phyloP scores from a whole-genome alignment of 2,888 invertebrate genomes.

The Cerceris rybyensis region DNA sequence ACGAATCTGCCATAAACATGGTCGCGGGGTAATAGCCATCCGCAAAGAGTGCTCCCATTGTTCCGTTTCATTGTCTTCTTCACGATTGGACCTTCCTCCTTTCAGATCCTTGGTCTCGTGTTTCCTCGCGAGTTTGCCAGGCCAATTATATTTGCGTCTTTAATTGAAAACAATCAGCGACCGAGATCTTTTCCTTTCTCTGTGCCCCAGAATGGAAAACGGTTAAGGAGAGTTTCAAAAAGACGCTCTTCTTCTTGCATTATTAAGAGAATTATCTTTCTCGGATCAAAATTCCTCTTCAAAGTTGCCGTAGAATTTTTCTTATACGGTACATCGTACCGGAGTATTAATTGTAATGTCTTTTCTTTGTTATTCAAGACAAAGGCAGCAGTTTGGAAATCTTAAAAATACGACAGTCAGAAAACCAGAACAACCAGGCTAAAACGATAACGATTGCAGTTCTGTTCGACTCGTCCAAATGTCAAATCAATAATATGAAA shows the following conservation, averaged over 20 bases:
- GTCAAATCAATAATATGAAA: too few species aligned
- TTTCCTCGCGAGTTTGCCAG: conserved; percentile 26
- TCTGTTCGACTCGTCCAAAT: too few species aligned
- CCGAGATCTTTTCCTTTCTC: conserved; percentile 25
- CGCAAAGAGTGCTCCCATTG: conserved; percentile 69
- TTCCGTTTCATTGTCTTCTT: conserved; percentile 74
- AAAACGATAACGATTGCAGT: too few species aligned
- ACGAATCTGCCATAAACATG: conserved; percentile 78
- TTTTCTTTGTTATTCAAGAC: too few species aligned
- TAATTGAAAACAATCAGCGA: conserved; percentile 63
- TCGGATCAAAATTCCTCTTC: background rate
- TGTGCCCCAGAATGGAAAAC: conserved; percentile 8
- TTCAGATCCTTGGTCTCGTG: conserved; percentile 24
- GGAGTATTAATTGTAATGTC: too few species aligned
- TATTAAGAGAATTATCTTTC: conserved; percentile 21
- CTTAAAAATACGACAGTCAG: too few species aligned
- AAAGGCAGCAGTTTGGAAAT: too few species aligned
- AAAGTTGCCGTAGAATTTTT: background rate
- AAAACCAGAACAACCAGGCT: too few species aligned
- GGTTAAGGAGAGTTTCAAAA: background rate
- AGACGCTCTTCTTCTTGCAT: conserved; percentile 4
- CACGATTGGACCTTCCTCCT: conserved; percentile 64
- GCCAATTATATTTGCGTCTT: conserved; percentile 58
- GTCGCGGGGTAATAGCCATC: conserved; percentile 57
- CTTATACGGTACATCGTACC: too few species aligned